phyloP scores from a whole-genome alignment of 2,797 vertebrate species.

The Alca torda region DNA sequence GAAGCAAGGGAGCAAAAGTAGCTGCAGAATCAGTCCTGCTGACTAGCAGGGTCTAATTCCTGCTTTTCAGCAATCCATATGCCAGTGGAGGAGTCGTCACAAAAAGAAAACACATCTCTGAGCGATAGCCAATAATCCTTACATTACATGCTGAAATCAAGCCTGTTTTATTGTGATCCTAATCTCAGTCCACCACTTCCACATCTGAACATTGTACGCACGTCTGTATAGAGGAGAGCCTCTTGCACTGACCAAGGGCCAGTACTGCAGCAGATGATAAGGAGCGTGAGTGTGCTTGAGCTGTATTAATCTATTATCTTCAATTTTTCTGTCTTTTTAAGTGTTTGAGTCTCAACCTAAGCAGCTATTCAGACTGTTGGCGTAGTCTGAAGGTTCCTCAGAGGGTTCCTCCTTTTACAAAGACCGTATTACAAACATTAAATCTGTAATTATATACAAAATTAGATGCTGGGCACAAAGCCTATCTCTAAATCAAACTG shows the following conservation, averaged over 20 bases:
- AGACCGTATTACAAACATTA: neutral
- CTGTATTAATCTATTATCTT: neutral
- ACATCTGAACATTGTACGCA: neutral
- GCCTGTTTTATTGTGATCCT: neutral
- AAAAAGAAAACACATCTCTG: neutral
- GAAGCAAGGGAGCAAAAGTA: neutral
- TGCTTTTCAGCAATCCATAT: neutral
- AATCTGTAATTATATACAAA: slow-evolving; percentile 39
- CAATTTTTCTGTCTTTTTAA: neutral
- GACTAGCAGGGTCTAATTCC: neutral
- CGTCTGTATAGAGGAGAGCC: neutral
- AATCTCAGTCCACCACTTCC: slow-evolving; percentile 16
- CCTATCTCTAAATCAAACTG: slow-evolving; percentile 57
- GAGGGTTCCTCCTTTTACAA: slow-evolving; percentile 1
- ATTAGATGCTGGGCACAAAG: slow-evolving; percentile 15
- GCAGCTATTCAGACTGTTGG: neutral
- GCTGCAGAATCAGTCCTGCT: neutral
- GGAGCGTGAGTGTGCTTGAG: neutral
- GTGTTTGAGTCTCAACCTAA: neutral
- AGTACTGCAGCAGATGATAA: neutral
- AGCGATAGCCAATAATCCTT: slow-evolving; percentile 1
- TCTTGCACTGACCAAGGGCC: neutral
- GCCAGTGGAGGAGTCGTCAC: neutral
- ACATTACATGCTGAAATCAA: slow-evolving; percentile 39
- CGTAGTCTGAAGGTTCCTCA: neutral